These are phyloP conservation scores for Euzophera pinguis DNA, from an alignment of 2,888 invertebrate species.

Conservation along the genomic window DNA sequence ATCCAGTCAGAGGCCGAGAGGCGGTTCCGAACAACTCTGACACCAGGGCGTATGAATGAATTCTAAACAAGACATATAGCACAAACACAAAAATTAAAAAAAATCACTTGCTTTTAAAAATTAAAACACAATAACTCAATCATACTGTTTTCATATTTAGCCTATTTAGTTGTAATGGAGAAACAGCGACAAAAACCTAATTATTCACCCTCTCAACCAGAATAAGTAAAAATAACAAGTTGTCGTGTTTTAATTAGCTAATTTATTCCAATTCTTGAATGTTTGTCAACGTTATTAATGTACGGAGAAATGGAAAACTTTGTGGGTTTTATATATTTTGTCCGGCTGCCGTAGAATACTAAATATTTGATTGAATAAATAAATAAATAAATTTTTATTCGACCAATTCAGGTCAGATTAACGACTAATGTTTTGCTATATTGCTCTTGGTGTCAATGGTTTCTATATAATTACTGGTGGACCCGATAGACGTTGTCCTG, in stretches of 20 bases:
- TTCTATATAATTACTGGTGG: too few species aligned
- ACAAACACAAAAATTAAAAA: too few species aligned
- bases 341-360: background rate
- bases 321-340: background rate
- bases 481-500: too few species aligned
- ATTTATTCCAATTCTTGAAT: slow-evolving; percentile 1
- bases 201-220: slow-evolving; percentile 3
- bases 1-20: too few species aligned
- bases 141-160: slow-evolving; percentile 6
- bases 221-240: slow-evolving; percentile 5
- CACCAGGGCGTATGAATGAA: too few species aligned
- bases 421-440: too few species aligned
- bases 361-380: too few species aligned
- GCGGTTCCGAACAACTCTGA: too few species aligned
- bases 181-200: slow-evolving; percentile 4
- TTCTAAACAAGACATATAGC: too few species aligned
- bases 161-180: slow-evolving; percentile 1
- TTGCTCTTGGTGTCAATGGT: too few species aligned
- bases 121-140: slow-evolving; percentile 1
- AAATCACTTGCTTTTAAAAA: background rate
- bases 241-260: slow-evolving; percentile 7
- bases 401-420: too few species aligned
- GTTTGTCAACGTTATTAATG: slow-evolving; percentile 9
- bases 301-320: background rate
- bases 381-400: too few species aligned